These are phyloP conservation scores for Bombus affinis DNA, from an alignment of 1,140 invertebrate genomes.

Conservation along the genomic window DNA sequence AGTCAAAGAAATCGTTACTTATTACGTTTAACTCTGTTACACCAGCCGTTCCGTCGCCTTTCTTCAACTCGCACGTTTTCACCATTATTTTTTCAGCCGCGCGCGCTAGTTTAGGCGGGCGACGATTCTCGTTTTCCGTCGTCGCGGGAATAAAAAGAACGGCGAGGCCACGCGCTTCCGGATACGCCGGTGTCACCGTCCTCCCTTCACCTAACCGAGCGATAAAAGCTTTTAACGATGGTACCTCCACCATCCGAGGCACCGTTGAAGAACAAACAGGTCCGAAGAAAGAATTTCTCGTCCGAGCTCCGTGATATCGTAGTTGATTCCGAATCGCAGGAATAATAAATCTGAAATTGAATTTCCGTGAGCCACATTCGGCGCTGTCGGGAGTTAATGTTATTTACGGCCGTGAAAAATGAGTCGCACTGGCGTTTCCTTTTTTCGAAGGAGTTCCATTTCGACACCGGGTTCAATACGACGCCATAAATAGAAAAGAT, in stretches of 20 bases:
- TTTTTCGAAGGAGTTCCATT: not conserved
- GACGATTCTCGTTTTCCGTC: slow-evolving; percentile 50
- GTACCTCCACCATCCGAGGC: not conserved
- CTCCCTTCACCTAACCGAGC: slow-evolving; percentile 33
- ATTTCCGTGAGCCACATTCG: slow-evolving; percentile 2
- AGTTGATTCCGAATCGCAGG: not conserved
- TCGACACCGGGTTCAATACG: not conserved
- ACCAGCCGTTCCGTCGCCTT: not conserved
- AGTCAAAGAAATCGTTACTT: not conserved
- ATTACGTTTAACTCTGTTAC: slow-evolving; percentile 3
- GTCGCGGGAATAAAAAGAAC: slow-evolving; percentile 45
- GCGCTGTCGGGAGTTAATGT: not conserved
- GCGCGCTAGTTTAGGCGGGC: not conserved
- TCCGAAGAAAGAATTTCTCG: slow-evolving; percentile 24
- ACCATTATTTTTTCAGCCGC: slow-evolving; percentile 58
- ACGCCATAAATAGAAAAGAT: slow-evolving; percentile 22
- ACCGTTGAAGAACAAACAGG: slow-evolving; percentile 39
- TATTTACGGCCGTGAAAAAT: slow-evolving; percentile 1
- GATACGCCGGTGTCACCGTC: slow-evolving; percentile 38
- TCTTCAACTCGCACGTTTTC: not conserved
- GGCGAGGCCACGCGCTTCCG: slow-evolving; percentile 47
- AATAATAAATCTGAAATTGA: slow-evolving; percentile 16
- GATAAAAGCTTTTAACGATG: slow-evolving; percentile 74
- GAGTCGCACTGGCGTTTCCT: not conserved
- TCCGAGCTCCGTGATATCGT: not conserved